Evolutionary conservation across 1,140 invertebrate species (phyloP), one percentile per base, ranked within the genome.

Genomic region (Cotesia typhae): DNA sequence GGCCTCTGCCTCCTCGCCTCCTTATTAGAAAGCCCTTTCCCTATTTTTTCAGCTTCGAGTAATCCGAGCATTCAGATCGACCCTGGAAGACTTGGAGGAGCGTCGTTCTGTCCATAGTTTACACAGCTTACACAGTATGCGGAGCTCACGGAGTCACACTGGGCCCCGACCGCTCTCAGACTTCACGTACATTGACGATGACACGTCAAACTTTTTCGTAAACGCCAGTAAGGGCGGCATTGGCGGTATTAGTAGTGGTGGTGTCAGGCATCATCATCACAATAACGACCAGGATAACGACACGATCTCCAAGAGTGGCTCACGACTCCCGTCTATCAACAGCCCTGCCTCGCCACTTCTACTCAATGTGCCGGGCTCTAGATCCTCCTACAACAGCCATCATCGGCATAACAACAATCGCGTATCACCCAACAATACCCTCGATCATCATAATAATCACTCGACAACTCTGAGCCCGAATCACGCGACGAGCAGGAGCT

Each of bases 1-100:
- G 80, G 83, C 82, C 81, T 72, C 65, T 84, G 83, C 83, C 80
- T 85, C 85, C 81, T 85, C 83, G 83, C 83, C 79, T 85, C 84
- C 84, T 85, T 80, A 85, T 20, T 85, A 85, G 84, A 83, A 84
- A 79, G 80, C 81, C 83, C 77, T 84, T 69, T 85, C 83, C 89
- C 88, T 90, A 84, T 91, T 91, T 93, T 95, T 95, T 90, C 96
- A 99, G 98, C 94, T 99, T 90, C 95, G 98, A 90, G 98, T 99
- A 90, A 98, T 99, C 90, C 95, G 97, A 91, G 98, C 98, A 87
- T 99, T 99, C 95, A 98, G 97, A 91, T 98, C 96, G 84, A 98
- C 95, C 85, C 91, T 99, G 91, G 98, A 99, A 92, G 98, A 99
- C 90, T 91, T 99, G 90, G 98, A 99, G 90, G 98, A 99, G 90